Conservation (phyloP, 2,888 invertebrate species). For the Erpobdella octoculata region DNA sequence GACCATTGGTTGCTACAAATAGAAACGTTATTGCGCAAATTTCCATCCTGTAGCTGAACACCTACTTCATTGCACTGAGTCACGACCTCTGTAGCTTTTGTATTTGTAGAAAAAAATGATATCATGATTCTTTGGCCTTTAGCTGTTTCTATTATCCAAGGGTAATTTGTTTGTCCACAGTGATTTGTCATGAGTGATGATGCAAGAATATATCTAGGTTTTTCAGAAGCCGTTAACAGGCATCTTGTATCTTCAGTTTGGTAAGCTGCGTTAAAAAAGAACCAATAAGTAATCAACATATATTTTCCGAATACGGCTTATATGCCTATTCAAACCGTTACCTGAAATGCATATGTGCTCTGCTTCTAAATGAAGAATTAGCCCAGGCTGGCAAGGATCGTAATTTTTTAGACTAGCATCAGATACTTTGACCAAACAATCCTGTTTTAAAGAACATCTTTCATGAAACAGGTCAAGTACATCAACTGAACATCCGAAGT, state of each 20-base stretch:
- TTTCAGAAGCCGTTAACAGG: background rate
- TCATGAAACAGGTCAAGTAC: background rate
- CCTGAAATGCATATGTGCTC: background rate
- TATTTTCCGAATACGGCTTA: background rate
- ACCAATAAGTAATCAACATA: background rate
- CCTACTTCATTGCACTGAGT: background rate
- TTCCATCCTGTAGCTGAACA: background rate
- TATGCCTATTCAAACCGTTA: background rate
- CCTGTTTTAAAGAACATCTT: background rate
- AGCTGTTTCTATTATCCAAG: background rate
- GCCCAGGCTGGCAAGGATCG: background rate
- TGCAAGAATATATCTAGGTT: background rate
- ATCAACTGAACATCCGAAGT: background rate
- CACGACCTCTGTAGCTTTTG: background rate
- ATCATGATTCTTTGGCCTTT: slow-evolving; percentile 14
- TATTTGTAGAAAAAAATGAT: background rate
- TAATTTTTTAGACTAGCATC: background rate
- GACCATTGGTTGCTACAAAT: background rate
- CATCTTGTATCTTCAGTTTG: background rate
- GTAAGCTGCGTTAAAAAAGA: background rate
- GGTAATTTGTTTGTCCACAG: background rate
- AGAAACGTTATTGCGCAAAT: background rate
- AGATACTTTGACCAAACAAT: background rate
- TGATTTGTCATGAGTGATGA: background rate
- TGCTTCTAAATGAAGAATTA: background rate